Evolutionary conservation across 2,113 vertebrate genomes (phyloP), one percentile per base, ranked within the genome.

Genomic region (Synodontis membranacea): DNA sequence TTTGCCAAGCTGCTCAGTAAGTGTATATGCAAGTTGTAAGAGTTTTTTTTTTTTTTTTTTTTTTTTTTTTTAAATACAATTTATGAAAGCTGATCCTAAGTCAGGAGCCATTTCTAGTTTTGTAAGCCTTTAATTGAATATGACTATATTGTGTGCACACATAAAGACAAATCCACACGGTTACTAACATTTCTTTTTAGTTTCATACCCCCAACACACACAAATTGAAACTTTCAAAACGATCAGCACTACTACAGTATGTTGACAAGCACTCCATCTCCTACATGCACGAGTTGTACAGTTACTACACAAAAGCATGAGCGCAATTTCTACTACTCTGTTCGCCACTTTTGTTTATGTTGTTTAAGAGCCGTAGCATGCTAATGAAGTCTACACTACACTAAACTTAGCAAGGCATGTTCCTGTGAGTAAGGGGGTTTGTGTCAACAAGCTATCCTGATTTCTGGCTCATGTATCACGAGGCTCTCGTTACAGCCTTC

Each of bases 371-470:
- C 72, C 44, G 37, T 87, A 80, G 85, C 50, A 19, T 80, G 81
- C 83, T 88, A 91, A 85, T 89, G 48, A 90, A 88, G 88, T 84
- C 81, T 80, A 89, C 89, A 89, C 81, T 80, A 89, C 89, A 89
- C 88, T 92, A 86, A 91, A 89, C 70, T 81, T 46, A 7, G 48
- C 7, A 86, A 88, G 72, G 90, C 79, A 87, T 84, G 84, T 89
- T 86, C 90, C 82, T 87, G 87, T 44, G 88, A 92, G 90, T 86
- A 88, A 82, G 86, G 87, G 88, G 83, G 89, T 92, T 93, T 94
- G 91, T 94, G 92, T 95, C 92, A 95, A 94, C 94, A 94, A 93
- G 91, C 92, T 91, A 92, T 89, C 89, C 83, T 68, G 89, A 88
- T 91, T 91, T 88, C 48, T 88, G 87, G 89, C 92, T 95, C 92